Evolutionary conservation across 2,888 invertebrate genomes (phyloP), one percentile per base, ranked within the genome.

Genomic region (Tetragonula carbonaria): DNA sequence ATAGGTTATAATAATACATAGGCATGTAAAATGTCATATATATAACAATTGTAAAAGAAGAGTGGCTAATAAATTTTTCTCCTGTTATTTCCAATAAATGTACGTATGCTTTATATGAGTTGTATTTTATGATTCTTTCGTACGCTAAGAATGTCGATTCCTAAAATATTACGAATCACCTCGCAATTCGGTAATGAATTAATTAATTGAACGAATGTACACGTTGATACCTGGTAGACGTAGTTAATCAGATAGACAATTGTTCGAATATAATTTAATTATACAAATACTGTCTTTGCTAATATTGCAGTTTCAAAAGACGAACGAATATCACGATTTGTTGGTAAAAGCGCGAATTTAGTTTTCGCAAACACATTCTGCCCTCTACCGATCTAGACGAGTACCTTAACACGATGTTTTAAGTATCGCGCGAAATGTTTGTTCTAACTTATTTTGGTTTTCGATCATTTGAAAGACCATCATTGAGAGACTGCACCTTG

Each of bases 21-120:
- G 82, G 74, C 85, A 85, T 82, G 78, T 85, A 78, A 78, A 78
- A 84, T 80, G 78, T 82, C 76, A 78, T 81, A 85, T 74, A 79
- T 85, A 82, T 85, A 85, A 85, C 76, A 80, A 85, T 85, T 83
- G 82, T 82, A 85, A 86, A 76, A 85, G 82, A 85, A 82, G 86
- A 86, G 85, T 79, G 82, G 78, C 78, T 71, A 85, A 85, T 85
- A 85, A 82, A 85, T 72, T 70, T 62, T 85, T 77, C 78, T 71
- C 59, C 82, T 82, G 76, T 85, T 86, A 82, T 85, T 78, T 79
- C 82, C 82, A 82, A 86, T 82, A 86, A 79, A 86, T 85, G 86
- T 85, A 83, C 86, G 85, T 85, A 86, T 85, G 55, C 59, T 73
- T 83, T 78, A 63, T 83, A 76, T 70, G 79, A 85, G 84, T 76